Percentiles rank a stretch among this genome's conserved stretches.
Evolutionary conservation across 2,888 invertebrate genomes (phyloP).

Genomic region (Spodoptera littoralis): DNA sequence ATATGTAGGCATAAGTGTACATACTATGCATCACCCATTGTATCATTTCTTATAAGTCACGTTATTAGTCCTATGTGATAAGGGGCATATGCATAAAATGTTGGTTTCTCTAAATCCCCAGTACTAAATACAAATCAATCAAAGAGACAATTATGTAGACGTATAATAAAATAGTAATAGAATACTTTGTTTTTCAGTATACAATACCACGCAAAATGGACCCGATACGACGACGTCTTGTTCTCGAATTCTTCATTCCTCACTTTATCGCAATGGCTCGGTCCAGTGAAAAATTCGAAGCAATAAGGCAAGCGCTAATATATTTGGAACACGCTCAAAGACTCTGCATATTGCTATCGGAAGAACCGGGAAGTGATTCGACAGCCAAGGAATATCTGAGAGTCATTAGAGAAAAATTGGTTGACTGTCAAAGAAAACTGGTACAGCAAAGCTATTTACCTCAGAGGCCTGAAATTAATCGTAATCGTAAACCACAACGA

Average conservation of each 20-base stretch:
- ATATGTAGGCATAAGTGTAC: too few relatives aligned
- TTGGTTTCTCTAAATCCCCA: too few relatives aligned
- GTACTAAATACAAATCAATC: too few relatives aligned
- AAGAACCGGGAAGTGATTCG: slow-evolving; percentile 87
- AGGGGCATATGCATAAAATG: too few relatives aligned
- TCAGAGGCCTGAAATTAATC: slow-evolving; percentile 72
- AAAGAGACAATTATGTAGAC: too few relatives aligned
- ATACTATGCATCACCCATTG: too few relatives aligned
- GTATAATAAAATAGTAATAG: neutral
- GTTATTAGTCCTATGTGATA: too few relatives aligned
- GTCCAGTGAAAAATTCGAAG: slow-evolving; percentile 89
- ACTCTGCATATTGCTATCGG: slow-evolving; percentile 89
- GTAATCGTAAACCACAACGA: slow-evolving; percentile 63
- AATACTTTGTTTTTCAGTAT: slow-evolving; percentile 70
- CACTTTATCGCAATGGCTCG: slow-evolving; percentile 92
- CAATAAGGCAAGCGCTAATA: slow-evolving; percentile 89
- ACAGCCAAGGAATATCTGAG: slow-evolving; percentile 88
- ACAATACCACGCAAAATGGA: slow-evolving; percentile 86
- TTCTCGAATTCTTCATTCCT: slow-evolving; percentile 92
- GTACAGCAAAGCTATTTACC: slow-evolving; percentile 80
- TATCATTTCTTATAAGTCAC: too few relatives aligned
- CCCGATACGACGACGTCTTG: slow-evolving; percentile 88
- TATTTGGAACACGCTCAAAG: slow-evolving; percentile 92
- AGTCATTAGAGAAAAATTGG: slow-evolving; percentile 87
- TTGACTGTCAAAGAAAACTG: slow-evolving; percentile 81